phyloP scores from a whole-genome alignment of 1,140 invertebrate species.

The Macrostomum lignano region DNA sequence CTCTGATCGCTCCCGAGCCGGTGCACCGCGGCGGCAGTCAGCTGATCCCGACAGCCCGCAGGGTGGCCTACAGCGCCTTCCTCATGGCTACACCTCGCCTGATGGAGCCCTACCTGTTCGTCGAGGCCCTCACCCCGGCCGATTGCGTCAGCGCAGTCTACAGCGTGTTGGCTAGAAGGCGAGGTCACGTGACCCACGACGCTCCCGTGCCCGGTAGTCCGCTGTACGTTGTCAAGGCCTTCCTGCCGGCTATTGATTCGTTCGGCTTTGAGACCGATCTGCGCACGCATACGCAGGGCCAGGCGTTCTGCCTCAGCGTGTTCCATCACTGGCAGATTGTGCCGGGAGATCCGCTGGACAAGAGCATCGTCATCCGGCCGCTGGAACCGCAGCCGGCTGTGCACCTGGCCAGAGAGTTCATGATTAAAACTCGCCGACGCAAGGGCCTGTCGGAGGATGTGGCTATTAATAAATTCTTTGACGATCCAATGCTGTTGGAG shows the following conservation, averaged over 20 bases:
- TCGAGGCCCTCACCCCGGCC: constrained; percentile 93
- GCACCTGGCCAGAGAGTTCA: constrained; percentile 87
- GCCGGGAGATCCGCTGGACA: constrained; percentile 87
- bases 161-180: constrained; percentile 66
- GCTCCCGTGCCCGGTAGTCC: constrained; percentile 93
- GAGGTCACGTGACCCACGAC: constrained; percentile 92
- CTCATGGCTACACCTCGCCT: constrained; percentile 69
- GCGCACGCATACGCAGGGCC: constrained; percentile 83
- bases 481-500: constrained; percentile 98
- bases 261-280: constrained; percentile 97
- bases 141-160: constrained; percentile 98
- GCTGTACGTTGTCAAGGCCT: constrained; percentile 89
- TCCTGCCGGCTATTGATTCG: constrained; percentile 94
- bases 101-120: constrained; percentile 98
- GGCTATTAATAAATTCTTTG: constrained; percentile 99
- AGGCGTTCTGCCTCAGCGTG: constrained; percentile 83
- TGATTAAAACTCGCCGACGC: constrained; percentile 83
- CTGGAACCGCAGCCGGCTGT: constrained; percentile 87
- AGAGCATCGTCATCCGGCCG: constrained; percentile 74
- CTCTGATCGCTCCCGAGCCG: constrained; percentile 72
- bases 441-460: constrained; percentile 93
- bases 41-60: constrained; percentile 82
- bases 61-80: constrained; percentile 94
- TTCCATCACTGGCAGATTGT: constrained; percentile 99
- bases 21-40: constrained; percentile 81